Conservation (phyloP, 2,797 vertebrate species). For the Schizothorax lantsangensis region DNA sequence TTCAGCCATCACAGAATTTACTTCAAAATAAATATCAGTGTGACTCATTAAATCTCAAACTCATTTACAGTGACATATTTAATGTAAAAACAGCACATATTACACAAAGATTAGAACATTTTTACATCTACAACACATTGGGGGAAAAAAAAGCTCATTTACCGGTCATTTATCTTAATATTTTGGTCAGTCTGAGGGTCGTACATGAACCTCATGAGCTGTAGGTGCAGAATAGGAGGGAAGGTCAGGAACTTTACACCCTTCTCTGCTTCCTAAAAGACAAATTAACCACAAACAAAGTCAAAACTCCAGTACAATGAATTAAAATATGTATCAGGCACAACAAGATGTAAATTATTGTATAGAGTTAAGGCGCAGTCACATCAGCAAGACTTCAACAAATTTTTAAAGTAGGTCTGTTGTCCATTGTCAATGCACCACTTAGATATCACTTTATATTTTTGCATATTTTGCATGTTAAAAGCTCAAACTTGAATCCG, state of each 20-base stretch:
- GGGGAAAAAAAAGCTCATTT: constrained; percentile 26
- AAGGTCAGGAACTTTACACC: constrained; percentile 98
- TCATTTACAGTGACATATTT: neutral
- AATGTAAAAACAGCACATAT: neutral
- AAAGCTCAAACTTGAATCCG: neutral
- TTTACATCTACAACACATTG: neutral
- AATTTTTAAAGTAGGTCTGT: neutral
- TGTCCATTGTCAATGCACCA: neutral
- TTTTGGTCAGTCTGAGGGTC: constrained; percentile 99
- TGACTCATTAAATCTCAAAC: neutral
- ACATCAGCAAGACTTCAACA: neutral
- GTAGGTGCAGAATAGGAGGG: constrained; percentile 96
- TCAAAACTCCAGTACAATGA: neutral
- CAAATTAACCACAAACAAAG: constrained; percentile 1
- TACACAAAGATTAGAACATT: neutral
- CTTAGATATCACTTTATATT: neutral
- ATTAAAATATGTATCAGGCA: neutral
- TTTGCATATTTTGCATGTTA: neutral
- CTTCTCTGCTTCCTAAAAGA: constrained; percentile 93
- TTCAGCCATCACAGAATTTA: neutral
- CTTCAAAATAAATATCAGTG: neutral
- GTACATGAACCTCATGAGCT: constrained; percentile 99
- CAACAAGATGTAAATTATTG: neutral
- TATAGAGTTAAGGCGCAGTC: neutral
- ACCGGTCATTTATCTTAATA: constrained; percentile 99